A percentile compares a stretch with the other conserved stretches of the same genome.
These are phyloP conservation scores for Microplitis manilae DNA, from an alignment of 2,888 invertebrate species.

Conservation along the genomic window DNA sequence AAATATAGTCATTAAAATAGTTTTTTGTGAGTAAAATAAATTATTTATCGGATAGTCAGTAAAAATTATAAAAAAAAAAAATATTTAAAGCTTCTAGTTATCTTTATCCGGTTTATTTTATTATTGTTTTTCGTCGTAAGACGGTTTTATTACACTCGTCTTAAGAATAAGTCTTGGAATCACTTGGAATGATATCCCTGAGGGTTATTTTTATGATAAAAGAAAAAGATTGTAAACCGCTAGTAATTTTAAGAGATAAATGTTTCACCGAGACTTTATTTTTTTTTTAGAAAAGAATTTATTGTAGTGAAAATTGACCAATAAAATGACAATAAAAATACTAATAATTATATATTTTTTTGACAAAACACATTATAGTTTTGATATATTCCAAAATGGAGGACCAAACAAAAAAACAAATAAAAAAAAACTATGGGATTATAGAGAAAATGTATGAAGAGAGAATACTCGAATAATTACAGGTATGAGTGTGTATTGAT, in stretches of 20 bases:
- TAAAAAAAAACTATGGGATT: background rate
- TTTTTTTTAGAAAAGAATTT: background rate
- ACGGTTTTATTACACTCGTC: background rate
- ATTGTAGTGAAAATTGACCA: background rate
- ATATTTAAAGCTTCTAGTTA: background rate
- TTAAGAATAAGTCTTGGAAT: background rate
- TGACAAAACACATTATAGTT: too few relatives aligned
- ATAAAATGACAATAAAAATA: background rate
- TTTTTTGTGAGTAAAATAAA: too few relatives aligned
- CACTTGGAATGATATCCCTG: background rate
- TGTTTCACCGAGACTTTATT: background rate
- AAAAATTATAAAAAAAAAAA: background rate
- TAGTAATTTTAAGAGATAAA: background rate
- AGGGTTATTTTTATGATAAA: background rate
- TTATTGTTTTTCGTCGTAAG: background rate
- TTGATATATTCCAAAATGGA: too few relatives aligned
- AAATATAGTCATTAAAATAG: background rate
- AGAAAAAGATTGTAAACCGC: background rate
- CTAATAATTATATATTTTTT: background rate
- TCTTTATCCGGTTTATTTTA: background rate
- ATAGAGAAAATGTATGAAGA: background rate
- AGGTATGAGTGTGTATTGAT: background rate
- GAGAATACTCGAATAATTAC: background rate
- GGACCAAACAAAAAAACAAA: background rate
- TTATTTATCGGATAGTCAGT: too few relatives aligned